phyloP scores from a whole-genome alignment of 2,797 vertebrate genomes.

The Phrynocephalus vlangalii region DNA sequence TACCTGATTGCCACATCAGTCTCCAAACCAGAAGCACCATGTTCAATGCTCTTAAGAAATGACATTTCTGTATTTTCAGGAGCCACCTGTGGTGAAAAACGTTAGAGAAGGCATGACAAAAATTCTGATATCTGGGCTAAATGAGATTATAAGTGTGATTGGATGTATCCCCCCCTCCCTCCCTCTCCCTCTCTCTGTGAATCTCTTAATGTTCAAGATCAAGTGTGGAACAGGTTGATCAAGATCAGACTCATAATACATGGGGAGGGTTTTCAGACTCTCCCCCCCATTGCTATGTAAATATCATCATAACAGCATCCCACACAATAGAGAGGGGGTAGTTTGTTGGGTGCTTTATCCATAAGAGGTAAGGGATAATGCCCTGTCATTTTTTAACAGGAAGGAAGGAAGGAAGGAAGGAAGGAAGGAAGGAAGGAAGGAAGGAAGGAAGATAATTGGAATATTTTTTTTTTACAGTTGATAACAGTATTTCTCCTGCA shows the following conservation, averaged over 20 bases:
- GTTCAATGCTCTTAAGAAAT: conserved; percentile 89
- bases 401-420: no score
- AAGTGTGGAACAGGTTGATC: not conserved
- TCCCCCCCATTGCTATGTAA: no score
- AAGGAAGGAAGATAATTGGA: no score
- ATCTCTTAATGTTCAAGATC: not conserved
- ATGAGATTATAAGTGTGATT: no score
- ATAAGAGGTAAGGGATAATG: no score
- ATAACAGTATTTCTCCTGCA: no score
- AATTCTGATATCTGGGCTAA: not conserved
- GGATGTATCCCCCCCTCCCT: not conserved
- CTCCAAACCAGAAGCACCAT: conserved; percentile 85
- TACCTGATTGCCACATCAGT: conserved; percentile 91
- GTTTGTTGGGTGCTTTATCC: not conserved
- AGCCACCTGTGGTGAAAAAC: conserved; percentile 77
- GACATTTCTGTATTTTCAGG: conserved; percentile 94
- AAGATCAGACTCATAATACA: not conserved
- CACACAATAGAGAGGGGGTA: not conserved
- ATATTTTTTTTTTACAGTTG: no score
- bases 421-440: no score
- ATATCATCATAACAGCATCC: not conserved
- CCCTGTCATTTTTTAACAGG: no score
- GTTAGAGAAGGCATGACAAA: not conserved
- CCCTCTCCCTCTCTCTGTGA: not conserved
- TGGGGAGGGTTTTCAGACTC: not conserved